Percentiles rank a stretch among this genome's conserved stretches.
Evolutionary conservation across 1,140 invertebrate genomes (phyloP).

Genomic region (Globodera ellingtonae): DNA sequence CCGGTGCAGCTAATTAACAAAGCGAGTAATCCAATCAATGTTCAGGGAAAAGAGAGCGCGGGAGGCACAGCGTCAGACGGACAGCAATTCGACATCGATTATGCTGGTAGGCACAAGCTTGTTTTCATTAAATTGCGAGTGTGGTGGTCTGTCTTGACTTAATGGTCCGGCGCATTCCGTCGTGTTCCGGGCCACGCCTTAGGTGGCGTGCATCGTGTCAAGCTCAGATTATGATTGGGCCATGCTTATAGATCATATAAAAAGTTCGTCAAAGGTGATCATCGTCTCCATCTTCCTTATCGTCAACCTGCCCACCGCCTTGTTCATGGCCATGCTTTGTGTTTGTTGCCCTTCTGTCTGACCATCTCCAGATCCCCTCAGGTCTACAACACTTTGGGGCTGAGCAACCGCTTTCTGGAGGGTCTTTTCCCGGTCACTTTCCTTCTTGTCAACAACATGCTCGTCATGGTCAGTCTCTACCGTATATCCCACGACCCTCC

Average conservation of each 20-base stretch:
- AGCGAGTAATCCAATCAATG: too few species aligned
- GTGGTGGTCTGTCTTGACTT: neutral
- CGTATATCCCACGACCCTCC: neutral
- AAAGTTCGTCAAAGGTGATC: slow-evolving; percentile 66
- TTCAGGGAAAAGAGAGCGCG: slow-evolving; percentile 74
- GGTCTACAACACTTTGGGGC: slow-evolving; percentile 58
- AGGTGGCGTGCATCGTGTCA: too few species aligned
- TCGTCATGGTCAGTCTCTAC: slow-evolving; percentile 74
- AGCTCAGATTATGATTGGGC: too few species aligned
- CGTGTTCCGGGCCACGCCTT: too few species aligned
- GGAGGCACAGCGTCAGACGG: slow-evolving; percentile 75
- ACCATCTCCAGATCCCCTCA: slow-evolving; percentile 66
- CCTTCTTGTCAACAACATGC: slow-evolving; percentile 84
- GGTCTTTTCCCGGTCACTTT: slow-evolving; percentile 78
- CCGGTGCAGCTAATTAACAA: too few species aligned
- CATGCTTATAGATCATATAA: too few species aligned
- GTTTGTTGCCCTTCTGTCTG: slow-evolving; percentile 69
- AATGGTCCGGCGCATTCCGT: neutral
- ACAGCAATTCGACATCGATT: slow-evolving; percentile 84
- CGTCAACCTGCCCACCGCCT: slow-evolving; percentile 85
- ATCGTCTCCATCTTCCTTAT: slow-evolving; percentile 86
- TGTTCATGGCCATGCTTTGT: slow-evolving; percentile 82
- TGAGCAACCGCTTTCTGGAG: slow-evolving; percentile 71
- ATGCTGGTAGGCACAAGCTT: slow-evolving; percentile 76
- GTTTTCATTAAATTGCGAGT: too few species aligned